Conservation (phyloP, 2,797 vertebrate species). For the Coracias cyanogaster region DNA sequence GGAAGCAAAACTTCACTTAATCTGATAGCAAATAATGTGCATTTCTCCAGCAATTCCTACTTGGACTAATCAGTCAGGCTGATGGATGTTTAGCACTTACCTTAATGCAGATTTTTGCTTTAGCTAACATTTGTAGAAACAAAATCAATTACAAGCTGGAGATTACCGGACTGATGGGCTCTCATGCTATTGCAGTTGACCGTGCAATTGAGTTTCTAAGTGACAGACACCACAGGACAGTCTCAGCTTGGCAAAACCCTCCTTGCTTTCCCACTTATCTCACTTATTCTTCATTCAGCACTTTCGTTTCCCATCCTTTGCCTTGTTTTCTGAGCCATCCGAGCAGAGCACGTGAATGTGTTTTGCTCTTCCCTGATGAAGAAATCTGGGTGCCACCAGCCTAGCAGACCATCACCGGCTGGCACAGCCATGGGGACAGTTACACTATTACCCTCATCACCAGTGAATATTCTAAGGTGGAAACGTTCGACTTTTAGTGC, state of each 20-base stretch:
- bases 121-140: conserved; percentile 77
- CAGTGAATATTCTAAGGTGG: neutral
- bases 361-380: neutral
- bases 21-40: conserved; percentile 75
- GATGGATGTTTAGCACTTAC: conserved; percentile 73
- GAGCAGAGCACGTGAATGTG: neutral
- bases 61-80: conserved; percentile 72
- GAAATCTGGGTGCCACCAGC: neutral
- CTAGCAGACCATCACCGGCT: neutral
- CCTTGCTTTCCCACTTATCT: conserved; percentile 25
- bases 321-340: neutral
- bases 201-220: conserved; percentile 55
- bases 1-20: conserved; percentile 77
- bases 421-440: neutral
- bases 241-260: conserved; percentile 48
- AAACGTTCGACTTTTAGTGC: neutral
- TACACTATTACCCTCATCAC: neutral
- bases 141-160: conserved; percentile 73
- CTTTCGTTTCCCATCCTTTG: neutral
- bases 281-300: neutral
- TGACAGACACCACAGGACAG: conserved; percentile 46
- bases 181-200: conserved; percentile 63
- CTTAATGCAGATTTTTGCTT: conserved; percentile 78
- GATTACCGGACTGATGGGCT: conserved; percentile 63
- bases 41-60: conserved; percentile 72